A percentile compares a stretch with the other conserved stretches of the same genome.
These are phyloP conservation scores for Noturus placidus DNA, from an alignment of 2,113 vertebrate species.

Conservation along the genomic window DNA sequence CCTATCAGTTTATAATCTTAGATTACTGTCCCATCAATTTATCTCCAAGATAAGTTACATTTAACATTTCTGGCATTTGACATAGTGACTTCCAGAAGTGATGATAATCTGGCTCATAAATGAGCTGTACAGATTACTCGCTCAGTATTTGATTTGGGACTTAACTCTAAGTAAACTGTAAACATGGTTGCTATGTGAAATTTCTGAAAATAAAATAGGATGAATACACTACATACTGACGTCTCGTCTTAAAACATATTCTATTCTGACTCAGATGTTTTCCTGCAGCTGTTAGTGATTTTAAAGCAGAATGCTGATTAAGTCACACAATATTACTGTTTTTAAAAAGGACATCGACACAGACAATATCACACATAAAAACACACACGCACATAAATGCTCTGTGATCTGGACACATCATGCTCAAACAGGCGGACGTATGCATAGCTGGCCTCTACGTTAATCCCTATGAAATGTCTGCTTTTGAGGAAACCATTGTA, in stretches of 20 bases:
- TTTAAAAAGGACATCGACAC: slow-evolving; percentile 63
- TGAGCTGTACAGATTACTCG: background rate
- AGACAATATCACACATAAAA: slow-evolving; percentile 38
- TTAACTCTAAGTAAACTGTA: slow-evolving; percentile 11
- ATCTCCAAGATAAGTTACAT: background rate
- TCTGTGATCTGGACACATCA: slow-evolving; percentile 79
- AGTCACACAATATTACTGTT: slow-evolving; percentile 77
- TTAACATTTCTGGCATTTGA: too few relatives aligned
- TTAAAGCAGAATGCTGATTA: slow-evolving; percentile 96
- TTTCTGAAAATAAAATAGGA: background rate
- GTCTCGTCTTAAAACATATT: background rate
- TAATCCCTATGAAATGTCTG: slow-evolving; percentile 15
- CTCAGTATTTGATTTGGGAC: slow-evolving; percentile 5
- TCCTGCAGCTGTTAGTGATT: slow-evolving; percentile 91
- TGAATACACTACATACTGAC: slow-evolving; percentile 2
- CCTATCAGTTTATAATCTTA: background rate
- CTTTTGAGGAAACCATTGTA: slow-evolving; percentile 11
- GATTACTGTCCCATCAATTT: background rate
- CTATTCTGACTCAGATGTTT: slow-evolving; percentile 61
- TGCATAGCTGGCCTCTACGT: slow-evolving; percentile 68
- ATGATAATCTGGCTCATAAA: background rate
- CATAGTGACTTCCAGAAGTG: too few relatives aligned
- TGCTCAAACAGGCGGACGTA: slow-evolving; percentile 70
- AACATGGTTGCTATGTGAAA: background rate
- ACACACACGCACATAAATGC: slow-evolving; percentile 44